Evolutionary conservation across 2,797 vertebrate genomes (phyloP), one percentile per base, ranked within the genome.

Genomic region (Orestias chungarensis): DNA sequence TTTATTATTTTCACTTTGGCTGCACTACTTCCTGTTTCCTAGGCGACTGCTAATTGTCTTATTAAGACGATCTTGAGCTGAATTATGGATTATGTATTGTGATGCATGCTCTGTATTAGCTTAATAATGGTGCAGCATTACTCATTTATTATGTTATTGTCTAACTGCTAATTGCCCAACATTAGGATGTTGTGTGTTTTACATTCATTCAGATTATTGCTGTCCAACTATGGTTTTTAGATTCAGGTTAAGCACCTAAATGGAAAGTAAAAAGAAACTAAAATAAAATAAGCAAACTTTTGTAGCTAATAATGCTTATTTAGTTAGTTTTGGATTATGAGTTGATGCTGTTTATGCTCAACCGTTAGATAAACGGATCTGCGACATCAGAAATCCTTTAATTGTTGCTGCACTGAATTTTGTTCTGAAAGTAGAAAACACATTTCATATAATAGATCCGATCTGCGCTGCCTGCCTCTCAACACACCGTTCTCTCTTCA

Each of bases 131-230:
- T 29, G 66, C 29, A 20, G 20, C 15, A 62, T 75, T 61, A 54
- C 31, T 33, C n/a, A 40, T 78, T 76, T n/a, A 73, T 75, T 66
- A 77, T 86, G 77, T 62, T 76, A 85, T 81, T 84, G 40, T 1
- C 0, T 15, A 18, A 0, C 6, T 18, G 73, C 64, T 84, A 83
- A 83, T 77, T 82, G 3, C 50, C 29, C 50, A 52, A 9, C 68
- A 71, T 83, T 76, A 75, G 71, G 33, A 61, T n/a, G 6, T 72
- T 71, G 31, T 50, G 20, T 76, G 75, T 75, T 70, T 70, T 64
- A 1, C 3, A 40, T 54, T 2, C 0, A 61, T 72, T 75, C 78
- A 10, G 27, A 15, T 33, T 12, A 3, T 43, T 23, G 20, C 20
- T 65, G 6, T 70, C 66, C 11, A 15, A 35, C 8, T 33, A 3